Evolutionary conservation across 2,888 invertebrate genomes (phyloP), one percentile per base, ranked within the genome.

Genomic region (Epinotia nisella): DNA sequence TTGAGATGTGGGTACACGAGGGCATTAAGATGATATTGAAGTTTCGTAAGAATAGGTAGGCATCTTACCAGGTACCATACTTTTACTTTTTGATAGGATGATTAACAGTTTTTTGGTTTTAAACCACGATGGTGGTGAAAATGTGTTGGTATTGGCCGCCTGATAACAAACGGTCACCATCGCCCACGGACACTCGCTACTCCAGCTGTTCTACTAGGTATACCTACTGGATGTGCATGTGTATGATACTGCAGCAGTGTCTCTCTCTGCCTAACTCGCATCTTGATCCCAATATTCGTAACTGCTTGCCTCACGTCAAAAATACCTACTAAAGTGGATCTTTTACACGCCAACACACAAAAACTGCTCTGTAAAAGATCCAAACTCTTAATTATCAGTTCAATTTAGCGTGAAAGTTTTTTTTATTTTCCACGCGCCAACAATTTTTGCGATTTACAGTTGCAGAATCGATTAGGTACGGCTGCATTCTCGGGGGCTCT

Each of bases 311-410:
- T 35, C 9, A 9, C 35, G 35, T 35, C 9, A 35, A 35, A 7
- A 35, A 35, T 35, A 35, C 35, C 35, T 35, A 35, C 9, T 9
- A 29, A 29, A 29, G 29, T 29, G 3, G 1, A 2, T 29, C 5
- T 29, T 29, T 2, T 2, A 5, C 29, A 29, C 29, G 5, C 5
- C 29, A 78, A 78, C 78, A 78, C 76, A 67, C 71, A 75, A 75
- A 66, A 59, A 74, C 61, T 60, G 10, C 15, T 35, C 55, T 56
- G 1, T 55, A 21, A 9, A 35, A 60, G 5, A 17, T 29, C 3
- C 4, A 21, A 41, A 41, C 19, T 19, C 15, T 13, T n/a, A n/a
- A n/a, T 21, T 41, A 60, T 60, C 41, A 60, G 60, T 19, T 60
- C 69, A 64, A 49, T 64, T 53, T 21, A 55, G 51, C 21, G 19